Percentiles rank a stretch among this genome's conserved stretches.
Conservation (phyloP, 2,888 invertebrate species). For the Eupithecia exiguata region DNA sequence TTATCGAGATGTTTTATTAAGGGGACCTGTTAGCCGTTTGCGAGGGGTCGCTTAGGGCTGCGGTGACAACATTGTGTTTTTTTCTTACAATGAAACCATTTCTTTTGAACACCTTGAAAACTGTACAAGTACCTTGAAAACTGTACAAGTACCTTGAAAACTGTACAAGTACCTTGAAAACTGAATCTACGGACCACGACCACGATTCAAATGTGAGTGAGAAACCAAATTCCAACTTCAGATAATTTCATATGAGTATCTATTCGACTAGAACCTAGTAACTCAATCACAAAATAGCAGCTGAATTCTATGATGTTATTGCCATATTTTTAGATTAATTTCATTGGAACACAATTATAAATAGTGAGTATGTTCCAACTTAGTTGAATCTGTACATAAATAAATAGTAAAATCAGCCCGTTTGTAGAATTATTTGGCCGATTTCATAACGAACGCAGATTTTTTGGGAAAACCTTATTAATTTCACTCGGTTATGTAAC, state of each 20-base stretch:
- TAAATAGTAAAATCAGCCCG: no score
- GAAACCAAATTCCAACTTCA: no score
- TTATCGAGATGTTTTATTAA: constrained; percentile 85
- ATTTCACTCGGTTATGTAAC: no score
- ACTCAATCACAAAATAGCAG: neutral
- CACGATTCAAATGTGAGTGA: neutral
- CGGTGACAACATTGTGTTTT: constrained; percentile 38
- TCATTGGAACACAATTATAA: neutral
- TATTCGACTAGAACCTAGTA: neutral
- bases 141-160: neutral
- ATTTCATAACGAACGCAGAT: no score
- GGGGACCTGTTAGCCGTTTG: constrained; percentile 68
- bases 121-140: neutral
- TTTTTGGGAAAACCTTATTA: no score
- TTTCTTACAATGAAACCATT: constrained; percentile 20
- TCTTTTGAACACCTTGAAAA: neutral
- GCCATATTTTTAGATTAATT: neutral
- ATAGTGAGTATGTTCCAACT: no score
- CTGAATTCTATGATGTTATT: neutral
- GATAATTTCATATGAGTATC: neutral
- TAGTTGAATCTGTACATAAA: no score
- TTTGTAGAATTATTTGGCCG: no score
- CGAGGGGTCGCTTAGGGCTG: constrained; percentile 71
- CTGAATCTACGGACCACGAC: neutral
- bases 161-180: neutral